Evolutionary conservation across 1,140 invertebrate genomes (phyloP).

Genomic region (Carposina sasakii): DNA sequence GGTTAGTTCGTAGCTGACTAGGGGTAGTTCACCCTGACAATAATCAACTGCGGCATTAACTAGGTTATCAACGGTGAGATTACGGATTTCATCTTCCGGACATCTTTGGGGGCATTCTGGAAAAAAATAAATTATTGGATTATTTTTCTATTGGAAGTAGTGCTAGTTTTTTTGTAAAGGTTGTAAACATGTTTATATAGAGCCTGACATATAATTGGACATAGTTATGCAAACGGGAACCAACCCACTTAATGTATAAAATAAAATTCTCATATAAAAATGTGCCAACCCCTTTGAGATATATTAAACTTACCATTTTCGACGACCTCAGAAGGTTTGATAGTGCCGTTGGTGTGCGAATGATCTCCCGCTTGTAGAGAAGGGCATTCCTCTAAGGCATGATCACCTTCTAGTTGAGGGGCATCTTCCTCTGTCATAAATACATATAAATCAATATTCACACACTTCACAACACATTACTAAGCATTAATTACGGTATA

Average conservation of each 20-base stretch:
- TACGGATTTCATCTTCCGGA: conserved; percentile 75
- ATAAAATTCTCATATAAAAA: not conserved
- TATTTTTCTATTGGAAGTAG: not conserved
- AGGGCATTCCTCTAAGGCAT: conserved; percentile 47
- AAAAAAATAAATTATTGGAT: conserved; percentile 23
- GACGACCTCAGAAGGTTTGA: conserved; percentile 31
- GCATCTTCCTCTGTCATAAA: conserved; percentile 30
- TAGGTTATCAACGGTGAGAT: conserved; percentile 85
- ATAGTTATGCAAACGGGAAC: no score
- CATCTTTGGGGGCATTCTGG: conserved; percentile 60
- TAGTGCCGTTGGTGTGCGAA: conserved; percentile 44
- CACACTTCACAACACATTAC: not conserved
- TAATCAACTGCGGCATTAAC: conserved; percentile 87
- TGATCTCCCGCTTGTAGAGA: conserved; percentile 48
- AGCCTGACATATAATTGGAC: no score
- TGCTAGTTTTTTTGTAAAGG: not conserved
- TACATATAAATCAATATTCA: not conserved
- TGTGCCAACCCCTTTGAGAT: not conserved
- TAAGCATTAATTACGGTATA: no score
- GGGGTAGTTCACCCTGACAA: conserved; percentile 82
- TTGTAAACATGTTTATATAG: no score
- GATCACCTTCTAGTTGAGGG: conserved; percentile 35
- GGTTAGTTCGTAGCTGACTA: conserved; percentile 82
- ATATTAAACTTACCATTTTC: conserved; percentile 35
- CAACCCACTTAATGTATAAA: no score